phyloP scores from a whole-genome alignment of 92 coral and sea anemone species.

The Ricordea florida region DNA sequence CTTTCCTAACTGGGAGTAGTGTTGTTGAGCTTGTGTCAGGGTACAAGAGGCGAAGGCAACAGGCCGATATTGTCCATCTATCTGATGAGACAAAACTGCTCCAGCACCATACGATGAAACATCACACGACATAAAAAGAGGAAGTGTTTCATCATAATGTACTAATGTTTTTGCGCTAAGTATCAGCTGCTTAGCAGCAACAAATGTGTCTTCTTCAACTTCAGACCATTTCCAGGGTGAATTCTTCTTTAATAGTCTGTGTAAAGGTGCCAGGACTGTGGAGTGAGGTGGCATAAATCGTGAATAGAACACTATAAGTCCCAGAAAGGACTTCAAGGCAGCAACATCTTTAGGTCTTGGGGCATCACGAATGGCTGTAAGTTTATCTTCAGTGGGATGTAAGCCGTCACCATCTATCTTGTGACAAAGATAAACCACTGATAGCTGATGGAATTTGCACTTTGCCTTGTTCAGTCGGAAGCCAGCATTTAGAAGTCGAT shows the following conservation, averaged over 20 bases:
- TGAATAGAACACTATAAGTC: slow-evolving; percentile 50
- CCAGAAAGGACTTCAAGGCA: slow-evolving; percentile 37
- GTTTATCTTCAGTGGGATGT: too few species aligned
- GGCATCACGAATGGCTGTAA: too few species aligned
- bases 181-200: slow-evolving; percentile 31
- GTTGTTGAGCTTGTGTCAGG: too few species aligned
- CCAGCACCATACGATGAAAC: slow-evolving; percentile 54
- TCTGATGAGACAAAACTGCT: slow-evolving; percentile 34
- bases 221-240: slow-evolving; percentile 26
- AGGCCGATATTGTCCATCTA: slow-evolving; percentile 36
- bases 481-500: slow-evolving; percentile 27
- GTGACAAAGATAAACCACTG: slow-evolving; percentile 41
- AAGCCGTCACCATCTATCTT: slow-evolving; percentile 45
- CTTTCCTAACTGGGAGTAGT: too few species aligned
- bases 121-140: slow-evolving; percentile 51
- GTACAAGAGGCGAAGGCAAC: slow-evolving; percentile 41
- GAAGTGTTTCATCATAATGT: slow-evolving; percentile 35
- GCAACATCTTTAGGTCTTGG: slow-evolving; percentile 43
- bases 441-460: slow-evolving; percentile 24
- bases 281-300: slow-evolving; percentile 8
- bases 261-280: slow-evolving; percentile 25
- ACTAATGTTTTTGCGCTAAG: slow-evolving; percentile 39
- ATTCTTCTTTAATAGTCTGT: slow-evolving; percentile 31
- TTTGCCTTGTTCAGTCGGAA: slow-evolving; percentile 31
- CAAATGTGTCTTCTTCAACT: slow-evolving; percentile 19